A percentile compares a stretch with the other conserved stretches of the same genome.
Conservation (phyloP, 2,113 vertebrate species). For the Tragulus kanchil region DNA sequence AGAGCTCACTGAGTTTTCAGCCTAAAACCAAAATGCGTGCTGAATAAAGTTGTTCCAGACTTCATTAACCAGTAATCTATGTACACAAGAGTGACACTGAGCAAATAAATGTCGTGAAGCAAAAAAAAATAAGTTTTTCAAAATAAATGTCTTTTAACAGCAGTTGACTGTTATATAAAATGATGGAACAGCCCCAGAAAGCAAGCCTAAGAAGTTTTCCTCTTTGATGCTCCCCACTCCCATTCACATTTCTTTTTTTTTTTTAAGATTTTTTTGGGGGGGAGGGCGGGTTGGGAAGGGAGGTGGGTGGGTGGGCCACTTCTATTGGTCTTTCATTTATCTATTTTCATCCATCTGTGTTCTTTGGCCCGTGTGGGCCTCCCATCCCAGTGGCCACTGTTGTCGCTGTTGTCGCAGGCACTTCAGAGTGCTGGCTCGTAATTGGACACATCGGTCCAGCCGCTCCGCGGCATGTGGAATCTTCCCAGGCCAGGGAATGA, state of each 20-base stretch:
- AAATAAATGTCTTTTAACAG: conserved; percentile 85
- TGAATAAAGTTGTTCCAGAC: conserved; percentile 83
- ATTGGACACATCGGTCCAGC: too few species aligned
- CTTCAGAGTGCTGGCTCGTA: too few species aligned
- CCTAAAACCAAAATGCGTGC: conserved; percentile 80
- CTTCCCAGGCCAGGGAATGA: too few species aligned
- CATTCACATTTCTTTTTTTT: conserved; percentile 29
- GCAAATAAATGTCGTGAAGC: conserved; percentile 85
- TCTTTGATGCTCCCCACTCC: conserved; percentile 8
- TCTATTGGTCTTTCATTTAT: too few species aligned
- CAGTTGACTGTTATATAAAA: conserved; percentile 88
- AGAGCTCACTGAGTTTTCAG: conserved; percentile 75
- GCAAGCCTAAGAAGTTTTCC: conserved; percentile 58
- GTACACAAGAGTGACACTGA: conserved; percentile 82
- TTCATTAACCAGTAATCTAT: conserved; percentile 87
- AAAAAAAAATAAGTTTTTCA: conserved; percentile 88
- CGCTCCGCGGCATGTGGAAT: too few species aligned
- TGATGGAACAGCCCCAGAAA: conserved; percentile 78
- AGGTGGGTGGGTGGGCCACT: too few species aligned
- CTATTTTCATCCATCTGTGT: too few species aligned
- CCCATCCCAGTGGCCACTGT: too few species aligned
- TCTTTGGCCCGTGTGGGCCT: too few species aligned
- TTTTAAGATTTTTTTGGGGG: too few species aligned
- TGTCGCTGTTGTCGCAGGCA: too few species aligned
- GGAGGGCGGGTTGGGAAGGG: too few species aligned